A percentile compares a stretch with the other conserved stretches of the same genome.
These are phyloP conservation scores for Philopotamus ludificatus DNA, from an alignment of 1,140 invertebrate genomes.

Conservation along the genomic window DNA sequence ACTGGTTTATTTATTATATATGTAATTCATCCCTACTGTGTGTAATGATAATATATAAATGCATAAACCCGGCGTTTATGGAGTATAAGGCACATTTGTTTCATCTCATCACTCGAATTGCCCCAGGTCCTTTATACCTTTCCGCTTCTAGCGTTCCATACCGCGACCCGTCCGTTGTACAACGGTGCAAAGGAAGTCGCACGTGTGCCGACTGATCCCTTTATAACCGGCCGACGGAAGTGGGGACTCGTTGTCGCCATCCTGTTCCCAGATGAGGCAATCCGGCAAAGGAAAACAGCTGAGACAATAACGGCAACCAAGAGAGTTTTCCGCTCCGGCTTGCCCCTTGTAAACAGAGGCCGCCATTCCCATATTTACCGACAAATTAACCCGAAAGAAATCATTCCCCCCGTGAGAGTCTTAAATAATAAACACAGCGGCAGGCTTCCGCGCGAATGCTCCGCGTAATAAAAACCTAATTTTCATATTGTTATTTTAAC, in stretches of 20 bases:
- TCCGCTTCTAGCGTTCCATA: too few species aligned
- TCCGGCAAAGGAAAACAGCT: not conserved
- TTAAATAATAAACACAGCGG: not conserved
- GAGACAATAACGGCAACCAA: not conserved
- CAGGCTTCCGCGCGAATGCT: not conserved
- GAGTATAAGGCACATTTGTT: too few species aligned
- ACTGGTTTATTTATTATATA: too few species aligned
- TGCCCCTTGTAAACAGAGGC: not conserved
- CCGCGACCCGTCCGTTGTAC: too few species aligned
- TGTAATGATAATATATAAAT: too few species aligned
- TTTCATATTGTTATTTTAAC: too few species aligned
- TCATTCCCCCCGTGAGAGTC: not conserved
- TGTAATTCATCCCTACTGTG: too few species aligned
- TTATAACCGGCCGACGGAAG: not conserved
- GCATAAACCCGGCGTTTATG: too few species aligned
- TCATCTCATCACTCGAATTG: too few species aligned
- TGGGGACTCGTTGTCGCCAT: not conserved
- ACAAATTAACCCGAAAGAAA: not conserved
- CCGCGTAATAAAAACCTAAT: too few species aligned
- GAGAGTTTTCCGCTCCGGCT: constrained; percentile 1
- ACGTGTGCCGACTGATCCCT: not conserved
- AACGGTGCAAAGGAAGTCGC: not conserved
- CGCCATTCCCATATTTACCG: not conserved
- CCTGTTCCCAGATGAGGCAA: not conserved
- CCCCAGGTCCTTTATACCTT: too few species aligned